Percentiles rank a stretch among this genome's conserved stretches.
Conservation (phyloP, 2,797 vertebrate species). For the Ctenochaetus hawaiiensis region DNA sequence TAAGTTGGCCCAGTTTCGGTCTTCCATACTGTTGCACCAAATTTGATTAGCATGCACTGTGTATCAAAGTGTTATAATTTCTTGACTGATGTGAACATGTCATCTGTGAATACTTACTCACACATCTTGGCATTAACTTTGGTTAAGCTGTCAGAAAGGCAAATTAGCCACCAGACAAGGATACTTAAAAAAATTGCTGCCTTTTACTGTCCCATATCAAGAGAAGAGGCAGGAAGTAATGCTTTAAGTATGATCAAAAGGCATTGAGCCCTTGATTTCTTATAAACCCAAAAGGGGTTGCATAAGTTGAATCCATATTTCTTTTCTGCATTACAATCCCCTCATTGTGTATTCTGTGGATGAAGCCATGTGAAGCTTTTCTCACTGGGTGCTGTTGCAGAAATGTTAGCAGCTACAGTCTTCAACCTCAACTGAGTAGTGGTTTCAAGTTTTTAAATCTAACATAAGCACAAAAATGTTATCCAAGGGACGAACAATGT, state of each 20-base stretch:
- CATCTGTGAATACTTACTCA: neutral
- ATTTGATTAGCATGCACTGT: constrained; percentile 3
- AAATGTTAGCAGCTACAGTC: constrained; percentile 2
- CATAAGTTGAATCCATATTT: constrained; percentile 20
- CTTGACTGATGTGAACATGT: neutral
- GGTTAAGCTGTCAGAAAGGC: neutral
- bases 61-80: neutral
- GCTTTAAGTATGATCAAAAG: constrained; percentile 26
- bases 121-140: neutral
- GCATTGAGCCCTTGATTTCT: constrained; percentile 10
- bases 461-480: constrained; percentile 7
- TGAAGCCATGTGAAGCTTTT: constrained; percentile 16
- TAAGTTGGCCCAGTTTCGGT: neutral
- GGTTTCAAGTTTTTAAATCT: neutral
- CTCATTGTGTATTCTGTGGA: constrained; percentile 25
- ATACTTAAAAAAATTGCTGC: neutral
- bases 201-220: constrained; percentile 1
- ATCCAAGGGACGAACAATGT: neutral
- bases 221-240: constrained; percentile 2
- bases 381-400: constrained; percentile 7
- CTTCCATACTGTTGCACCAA: neutral
- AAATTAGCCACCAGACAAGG: constrained; percentile 5
- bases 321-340: constrained; percentile 24
- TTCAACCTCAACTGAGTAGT: neutral
- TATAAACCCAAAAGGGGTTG: constrained; percentile 8